Evolutionary conservation across 2,888 invertebrate genomes (phyloP), one percentile per base, ranked within the genome.

Genomic region (Hydrotaea cyrtoneurina): DNA sequence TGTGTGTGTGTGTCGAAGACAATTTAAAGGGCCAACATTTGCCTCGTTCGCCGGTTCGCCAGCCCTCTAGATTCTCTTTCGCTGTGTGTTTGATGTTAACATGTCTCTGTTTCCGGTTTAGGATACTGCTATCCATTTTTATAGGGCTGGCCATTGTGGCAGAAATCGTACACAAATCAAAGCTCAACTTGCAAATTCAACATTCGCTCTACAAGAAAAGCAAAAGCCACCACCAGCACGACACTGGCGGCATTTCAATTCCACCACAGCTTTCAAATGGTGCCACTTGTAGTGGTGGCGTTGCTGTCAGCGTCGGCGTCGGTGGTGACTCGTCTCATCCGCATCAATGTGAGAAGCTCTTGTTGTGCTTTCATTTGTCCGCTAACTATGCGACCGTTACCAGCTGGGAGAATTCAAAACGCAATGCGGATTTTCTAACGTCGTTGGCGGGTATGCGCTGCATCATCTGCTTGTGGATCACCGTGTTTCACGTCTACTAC

Each of bases 401-500:
- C 0, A 83, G 86, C 43, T 72, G 87, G n/a, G 88, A 89, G 10
- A 83, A 86, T 8, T 66, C 74, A 71, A 84, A 81, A 59, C 55
- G 83, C 8, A 82, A 72, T 64, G 82, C 88, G 1, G 87, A 86
- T 13, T 89, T 89, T 59, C 64, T 90, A 1, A 86, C 88, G 13
- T 88, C 80, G 4, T 89, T 91, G 86, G 88, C 89, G 2, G 90
- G 90, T 8, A 31, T 90, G 36, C 87, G 91, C 5, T 88, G 88
- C 10, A 86, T 90, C 11, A 86, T 90, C 19, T 91, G 91, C 59
- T 17, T 91, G 21, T 91, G 91, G 90, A 89, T 90, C 15, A 89
- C 89, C 23, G 85, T 89, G 0, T 89, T 91, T 53, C 91, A 91
- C 78, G 89, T 90, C 59, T 90, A 89, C 83, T 91, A 90, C 80